phyloP scores from a whole-genome alignment of 2,797 vertebrate species.

The Dryobates pubescens region DNA sequence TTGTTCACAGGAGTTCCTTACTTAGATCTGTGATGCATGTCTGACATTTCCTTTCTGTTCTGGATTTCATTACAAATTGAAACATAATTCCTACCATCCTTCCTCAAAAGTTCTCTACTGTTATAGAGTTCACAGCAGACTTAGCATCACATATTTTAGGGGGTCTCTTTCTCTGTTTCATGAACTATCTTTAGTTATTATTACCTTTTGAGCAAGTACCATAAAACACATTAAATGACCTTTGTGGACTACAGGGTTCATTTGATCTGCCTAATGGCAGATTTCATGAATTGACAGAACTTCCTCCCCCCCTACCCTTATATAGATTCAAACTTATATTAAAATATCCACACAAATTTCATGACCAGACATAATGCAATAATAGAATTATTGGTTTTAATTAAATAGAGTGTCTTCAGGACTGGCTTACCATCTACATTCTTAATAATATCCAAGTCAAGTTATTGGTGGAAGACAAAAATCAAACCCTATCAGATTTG shows the following conservation, averaged over 20 bases:
- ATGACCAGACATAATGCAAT: not conserved
- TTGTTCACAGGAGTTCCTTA: not conserved
- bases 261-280: not conserved
- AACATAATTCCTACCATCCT: conserved; percentile 31
- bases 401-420: not conserved
- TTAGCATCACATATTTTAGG: not conserved
- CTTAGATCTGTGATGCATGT: conserved; percentile 24
- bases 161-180: not conserved
- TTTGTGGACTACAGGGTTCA: not conserved
- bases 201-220: not conserved
- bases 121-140: not conserved
- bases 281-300: not conserved
- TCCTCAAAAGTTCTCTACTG: conserved; percentile 27
- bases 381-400: not conserved
- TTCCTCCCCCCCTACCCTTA: not conserved
- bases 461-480: not conserved
- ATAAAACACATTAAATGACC: not conserved
- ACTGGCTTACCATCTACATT: not conserved
- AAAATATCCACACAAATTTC: not conserved
- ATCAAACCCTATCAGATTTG: not conserved
- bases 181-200: not conserved
- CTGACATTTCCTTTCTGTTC: conserved; percentile 56
- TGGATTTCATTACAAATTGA: conserved; percentile 26
- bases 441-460: not conserved
- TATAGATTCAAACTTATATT: not conserved